Evolutionary conservation across 2,888 invertebrate genomes (phyloP), one percentile per base, ranked within the genome.

Genomic region (Amiota communis): DNA sequence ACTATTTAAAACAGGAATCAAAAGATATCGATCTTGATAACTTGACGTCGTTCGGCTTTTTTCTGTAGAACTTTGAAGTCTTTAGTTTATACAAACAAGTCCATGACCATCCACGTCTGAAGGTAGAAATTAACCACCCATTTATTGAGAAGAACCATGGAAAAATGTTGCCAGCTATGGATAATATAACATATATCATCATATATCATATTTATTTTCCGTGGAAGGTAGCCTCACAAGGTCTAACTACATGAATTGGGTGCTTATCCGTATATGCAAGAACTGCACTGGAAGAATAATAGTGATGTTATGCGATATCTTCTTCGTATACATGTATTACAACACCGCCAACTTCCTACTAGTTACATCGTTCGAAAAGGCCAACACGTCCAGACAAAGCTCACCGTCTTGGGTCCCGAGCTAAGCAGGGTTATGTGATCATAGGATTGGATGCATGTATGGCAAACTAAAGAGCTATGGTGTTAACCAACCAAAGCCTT

Each of bases 381-480:
- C 98, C 99, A 47, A 97, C 98, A 11, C 94, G 99, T 86, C 99
- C 99, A 23, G 99, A 99, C 89, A 99, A 99, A 91, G 99, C 99
- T 72, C 95, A 99, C 80, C 94, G 99, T 86, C 91, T 99, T 80
- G 99, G 99, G 85, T 99, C 95, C 92, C 95, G 96, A 87, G 97
- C 98, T 57, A 99, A 99, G 91, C 99, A 99, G 94, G 99, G 98
- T 83, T 98, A 93, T 89, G 95, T 97, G 75, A 95, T 99, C 91
- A 98, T 92, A 95, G 99, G 89, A 97, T 99, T 85, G 99, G 99
- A 88, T 96, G 96, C 81, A 97, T 97, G 53, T 98, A 98, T 87
- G 99, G 99, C 88, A 99, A 99, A 91, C 99, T 99, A 76, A 98
- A 98, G 90, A 98, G 97, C 88, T 98, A 99, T 90, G 99, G 99